phyloP scores from a whole-genome alignment of 2,888 invertebrate species.

The Operophtera brumata region DNA sequence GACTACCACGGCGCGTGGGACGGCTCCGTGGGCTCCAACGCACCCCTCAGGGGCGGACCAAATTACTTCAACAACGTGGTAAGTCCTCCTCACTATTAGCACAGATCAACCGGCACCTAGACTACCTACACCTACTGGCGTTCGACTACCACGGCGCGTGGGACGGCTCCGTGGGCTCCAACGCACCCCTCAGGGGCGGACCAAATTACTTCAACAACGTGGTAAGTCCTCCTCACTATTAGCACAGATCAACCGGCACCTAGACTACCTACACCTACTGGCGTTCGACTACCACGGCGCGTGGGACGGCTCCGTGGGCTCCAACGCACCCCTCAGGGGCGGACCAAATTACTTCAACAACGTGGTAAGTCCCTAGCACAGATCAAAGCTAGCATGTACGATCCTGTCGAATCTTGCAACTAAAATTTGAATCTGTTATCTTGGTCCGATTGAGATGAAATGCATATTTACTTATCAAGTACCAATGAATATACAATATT shows the following conservation, averaged over 20 bases:
- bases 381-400: too few relatives aligned
- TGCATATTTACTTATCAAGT: too few relatives aligned
- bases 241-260: slow-evolving; percentile 81
- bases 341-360: slow-evolving; percentile 79
- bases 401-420: too few relatives aligned
- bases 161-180: slow-evolving; percentile 88
- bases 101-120: slow-evolving; percentile 84
- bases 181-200: slow-evolving; percentile 85
- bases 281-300: slow-evolving; percentile 94
- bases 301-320: slow-evolving; percentile 88
- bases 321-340: slow-evolving; percentile 88
- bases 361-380: slow-evolving; percentile 82
- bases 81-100: slow-evolving; percentile 52
- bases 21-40: slow-evolving; percentile 86
- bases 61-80: slow-evolving; percentile 85
- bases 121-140: slow-evolving; percentile 91
- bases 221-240: slow-evolving; percentile 69
- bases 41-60: slow-evolving; percentile 83
- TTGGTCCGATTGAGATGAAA: too few relatives aligned
- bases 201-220: slow-evolving; percentile 83
- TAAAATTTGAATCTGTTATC: too few relatives aligned
- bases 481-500: too few relatives aligned
- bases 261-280: slow-evolving; percentile 91
- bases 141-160: slow-evolving; percentile 94
- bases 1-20: slow-evolving; percentile 95